Percentiles rank a stretch among this genome's conserved stretches.
Conservation (phyloP, 2,797 vertebrate species). For the Leucoraja ocellata region DNA sequence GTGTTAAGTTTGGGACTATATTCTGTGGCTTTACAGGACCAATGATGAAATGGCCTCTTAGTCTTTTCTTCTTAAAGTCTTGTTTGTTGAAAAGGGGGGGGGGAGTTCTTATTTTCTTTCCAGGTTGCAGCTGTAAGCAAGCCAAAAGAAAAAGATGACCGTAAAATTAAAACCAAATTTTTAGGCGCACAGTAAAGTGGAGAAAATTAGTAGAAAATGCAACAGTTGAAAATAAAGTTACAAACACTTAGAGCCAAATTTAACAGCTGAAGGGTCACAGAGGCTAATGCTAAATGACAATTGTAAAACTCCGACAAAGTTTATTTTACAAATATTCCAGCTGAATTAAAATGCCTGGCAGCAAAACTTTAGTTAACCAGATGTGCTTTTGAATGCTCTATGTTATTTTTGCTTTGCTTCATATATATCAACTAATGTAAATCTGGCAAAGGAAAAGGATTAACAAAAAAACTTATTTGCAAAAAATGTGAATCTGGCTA, state of each 20-base stretch:
- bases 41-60: constrained; percentile 47
- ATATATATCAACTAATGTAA: neutral
- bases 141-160: constrained; percentile 46
- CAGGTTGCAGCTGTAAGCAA: constrained; percentile 57
- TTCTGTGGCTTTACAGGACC: constrained; percentile 45
- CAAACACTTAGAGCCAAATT: constrained; percentile 57
- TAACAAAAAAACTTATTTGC: neutral
- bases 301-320: neutral
- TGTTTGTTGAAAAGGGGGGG: constrained; percentile 41
- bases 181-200: constrained; percentile 53
- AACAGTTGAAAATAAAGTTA: constrained; percentile 68
- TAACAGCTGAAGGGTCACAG: constrained; percentile 63
- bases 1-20: constrained; percentile 57
- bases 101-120: constrained; percentile 49
- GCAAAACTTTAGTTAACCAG: neutral
- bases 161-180: constrained; percentile 71
- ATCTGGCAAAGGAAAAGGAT: neutral
- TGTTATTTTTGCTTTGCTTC: neutral
- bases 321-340: constrained; percentile 28
- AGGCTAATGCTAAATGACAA: constrained; percentile 44
- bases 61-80: constrained; percentile 39
- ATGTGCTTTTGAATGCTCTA: constrained; percentile 7
- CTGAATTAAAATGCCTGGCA: constrained; percentile 33
- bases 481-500: neutral
- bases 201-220: constrained; percentile 62